Conservation (phyloP, 1,140 invertebrate genomes). For the Portunus trituberculatus region DNA sequence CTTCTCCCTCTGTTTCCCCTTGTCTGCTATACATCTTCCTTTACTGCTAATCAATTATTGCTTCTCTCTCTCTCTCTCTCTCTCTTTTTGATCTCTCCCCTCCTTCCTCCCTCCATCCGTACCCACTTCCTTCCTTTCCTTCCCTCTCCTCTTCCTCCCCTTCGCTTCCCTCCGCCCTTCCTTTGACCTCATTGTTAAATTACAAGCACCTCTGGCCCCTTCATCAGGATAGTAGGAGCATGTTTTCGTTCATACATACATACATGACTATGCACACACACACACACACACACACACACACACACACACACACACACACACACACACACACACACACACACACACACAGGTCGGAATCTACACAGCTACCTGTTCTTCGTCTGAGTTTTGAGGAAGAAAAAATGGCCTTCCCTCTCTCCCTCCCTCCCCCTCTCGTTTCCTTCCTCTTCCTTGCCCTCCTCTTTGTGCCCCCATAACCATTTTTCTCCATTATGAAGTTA, state of each 20-base stretch:
- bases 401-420: neutral
- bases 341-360: too few relatives aligned
- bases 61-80: neutral
- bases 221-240: neutral
- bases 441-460: neutral
- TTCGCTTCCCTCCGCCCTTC: neutral
- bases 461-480: neutral
- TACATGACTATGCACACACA: neutral
- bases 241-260: neutral
- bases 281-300: slow-evolving; percentile 5
- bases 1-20: neutral
- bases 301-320: neutral
- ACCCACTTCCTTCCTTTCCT: neutral
- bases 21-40: neutral
- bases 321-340: slow-evolving; percentile 26
- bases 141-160: neutral
- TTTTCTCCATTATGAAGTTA: slow-evolving; percentile 15
- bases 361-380: neutral
- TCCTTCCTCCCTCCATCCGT: neutral
- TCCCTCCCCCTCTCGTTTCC: neutral
- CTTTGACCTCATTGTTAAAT: neutral
- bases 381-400: neutral
- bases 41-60: slow-evolving; percentile 13
- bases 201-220: neutral
- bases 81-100: neutral